Conservation (phyloP, 1,140 invertebrate genomes). For the Tetramorium simillimum region DNA sequence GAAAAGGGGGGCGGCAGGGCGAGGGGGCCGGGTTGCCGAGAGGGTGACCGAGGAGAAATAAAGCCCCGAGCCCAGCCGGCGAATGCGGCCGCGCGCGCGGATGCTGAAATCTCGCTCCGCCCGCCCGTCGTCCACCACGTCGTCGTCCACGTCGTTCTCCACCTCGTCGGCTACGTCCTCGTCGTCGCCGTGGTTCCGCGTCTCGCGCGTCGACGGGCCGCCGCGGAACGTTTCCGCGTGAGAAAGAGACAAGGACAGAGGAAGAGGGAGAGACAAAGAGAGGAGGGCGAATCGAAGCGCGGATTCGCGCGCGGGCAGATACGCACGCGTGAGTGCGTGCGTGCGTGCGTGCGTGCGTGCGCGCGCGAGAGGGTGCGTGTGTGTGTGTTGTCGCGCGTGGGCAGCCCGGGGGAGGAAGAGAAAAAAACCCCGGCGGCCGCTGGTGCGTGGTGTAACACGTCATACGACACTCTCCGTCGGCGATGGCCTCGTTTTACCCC, state of each 20-base stretch:
- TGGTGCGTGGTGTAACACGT: background rate
- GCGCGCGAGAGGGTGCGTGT: constrained; percentile 13
- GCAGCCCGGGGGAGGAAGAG: background rate
- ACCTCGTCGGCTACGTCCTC: background rate
- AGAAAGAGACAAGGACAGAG: background rate
- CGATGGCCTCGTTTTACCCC: constrained; percentile 15
- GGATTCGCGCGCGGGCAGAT: background rate
- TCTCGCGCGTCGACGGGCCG: background rate
- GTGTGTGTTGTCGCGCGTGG: background rate
- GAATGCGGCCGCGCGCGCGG: constrained; percentile 65
- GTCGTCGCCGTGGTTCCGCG: background rate
- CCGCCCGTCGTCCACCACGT: background rate
- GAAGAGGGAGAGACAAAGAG: background rate
- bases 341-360: constrained; percentile 2
- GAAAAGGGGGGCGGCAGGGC: constrained; percentile 39
- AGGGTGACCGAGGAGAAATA: constrained; percentile 65
- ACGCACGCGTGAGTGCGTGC: constrained; percentile 36
- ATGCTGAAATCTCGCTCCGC: constrained; percentile 61
- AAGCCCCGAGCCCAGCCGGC: constrained; percentile 69
- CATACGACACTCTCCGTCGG: constrained; percentile 8
- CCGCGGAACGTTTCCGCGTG: background rate
- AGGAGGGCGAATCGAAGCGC: background rate
- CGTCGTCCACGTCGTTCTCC: background rate
- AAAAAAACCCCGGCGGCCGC: background rate
- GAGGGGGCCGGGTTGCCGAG: constrained; percentile 28